Evolutionary conservation across 2,797 vertebrate genomes (phyloP).

Genomic region (Oceanodroma leucorhoa): DNA sequence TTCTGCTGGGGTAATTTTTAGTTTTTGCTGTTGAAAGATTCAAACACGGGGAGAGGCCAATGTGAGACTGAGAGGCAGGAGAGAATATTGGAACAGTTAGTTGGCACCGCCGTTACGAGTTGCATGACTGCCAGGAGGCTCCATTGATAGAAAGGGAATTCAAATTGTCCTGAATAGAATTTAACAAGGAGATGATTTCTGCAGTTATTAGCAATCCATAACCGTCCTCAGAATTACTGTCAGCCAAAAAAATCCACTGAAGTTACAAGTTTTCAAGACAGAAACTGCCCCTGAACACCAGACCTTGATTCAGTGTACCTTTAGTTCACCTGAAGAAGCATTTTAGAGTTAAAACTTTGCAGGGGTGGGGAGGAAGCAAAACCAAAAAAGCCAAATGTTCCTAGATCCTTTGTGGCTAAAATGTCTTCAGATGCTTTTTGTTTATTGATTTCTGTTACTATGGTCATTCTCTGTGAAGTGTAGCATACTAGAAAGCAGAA

Average conservation of each 20-base stretch:
- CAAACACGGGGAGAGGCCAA: not conserved
- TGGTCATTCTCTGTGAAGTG: not conserved
- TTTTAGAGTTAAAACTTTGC: not conserved
- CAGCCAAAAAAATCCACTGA: not conserved
- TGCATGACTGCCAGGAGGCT: not conserved
- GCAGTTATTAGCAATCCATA: not conserved
- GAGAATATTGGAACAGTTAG: not conserved
- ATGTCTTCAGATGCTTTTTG: not conserved
- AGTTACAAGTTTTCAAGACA: not conserved
- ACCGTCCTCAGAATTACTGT: not conserved
- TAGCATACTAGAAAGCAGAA: not conserved
- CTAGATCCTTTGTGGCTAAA: not conserved
- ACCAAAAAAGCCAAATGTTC: not conserved
- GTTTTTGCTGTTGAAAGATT: not conserved
- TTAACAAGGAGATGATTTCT: not conserved
- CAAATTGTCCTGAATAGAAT: not conserved
- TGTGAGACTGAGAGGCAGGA: not conserved
- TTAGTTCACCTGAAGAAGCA: not conserved
- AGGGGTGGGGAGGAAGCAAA: not conserved
- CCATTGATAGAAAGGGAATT: not conserved
- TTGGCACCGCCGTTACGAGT: not conserved
- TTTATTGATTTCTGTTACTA: not conserved
- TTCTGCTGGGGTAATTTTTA: not conserved
- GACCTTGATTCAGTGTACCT: not conserved
- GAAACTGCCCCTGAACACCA: not conserved